These are phyloP conservation scores for Remorina albescens DNA, from an alignment of 2,797 vertebrate genomes.

Conservation along the genomic window DNA sequence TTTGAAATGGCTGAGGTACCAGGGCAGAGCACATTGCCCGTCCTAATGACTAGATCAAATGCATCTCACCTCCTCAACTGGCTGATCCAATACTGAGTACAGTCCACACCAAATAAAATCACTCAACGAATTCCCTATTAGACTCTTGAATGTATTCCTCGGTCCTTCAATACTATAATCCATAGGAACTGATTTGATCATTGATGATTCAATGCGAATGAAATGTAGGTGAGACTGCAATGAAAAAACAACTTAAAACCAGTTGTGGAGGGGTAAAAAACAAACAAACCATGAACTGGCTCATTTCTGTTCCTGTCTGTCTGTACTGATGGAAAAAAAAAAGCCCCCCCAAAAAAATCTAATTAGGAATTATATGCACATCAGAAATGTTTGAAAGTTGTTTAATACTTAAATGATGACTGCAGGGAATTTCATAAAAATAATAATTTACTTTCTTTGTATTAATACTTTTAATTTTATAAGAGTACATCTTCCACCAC, in stretches of 20 bases:
- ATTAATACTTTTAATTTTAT: slow-evolving; percentile 8
- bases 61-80: slow-evolving; percentile 76
- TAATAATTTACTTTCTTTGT: neutral
- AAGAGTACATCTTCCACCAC: slow-evolving; percentile 13
- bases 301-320: neutral
- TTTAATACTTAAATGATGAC: neutral
- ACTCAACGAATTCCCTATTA: slow-evolving; percentile 66
- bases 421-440: slow-evolving; percentile 3
- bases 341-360: neutral
- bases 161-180: slow-evolving; percentile 40
- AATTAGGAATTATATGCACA: neutral
- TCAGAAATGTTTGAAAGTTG: too few species aligned
- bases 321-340: neutral
- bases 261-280: neutral
- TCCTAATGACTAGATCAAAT: slow-evolving; percentile 85
- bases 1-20: slow-evolving; percentile 82
- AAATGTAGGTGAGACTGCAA: slow-evolving; percentile 5
- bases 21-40: slow-evolving; percentile 65
- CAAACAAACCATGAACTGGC: neutral
- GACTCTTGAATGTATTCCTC: slow-evolving; percentile 38
- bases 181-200: slow-evolving; percentile 42
- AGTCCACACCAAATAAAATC: slow-evolving; percentile 71
- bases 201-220: slow-evolving; percentile 35
- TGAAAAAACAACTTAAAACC: too few species aligned
- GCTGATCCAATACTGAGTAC: slow-evolving; percentile 55